phyloP scores from a whole-genome alignment of 2,113 vertebrate genomes.

The Platanista minor region DNA sequence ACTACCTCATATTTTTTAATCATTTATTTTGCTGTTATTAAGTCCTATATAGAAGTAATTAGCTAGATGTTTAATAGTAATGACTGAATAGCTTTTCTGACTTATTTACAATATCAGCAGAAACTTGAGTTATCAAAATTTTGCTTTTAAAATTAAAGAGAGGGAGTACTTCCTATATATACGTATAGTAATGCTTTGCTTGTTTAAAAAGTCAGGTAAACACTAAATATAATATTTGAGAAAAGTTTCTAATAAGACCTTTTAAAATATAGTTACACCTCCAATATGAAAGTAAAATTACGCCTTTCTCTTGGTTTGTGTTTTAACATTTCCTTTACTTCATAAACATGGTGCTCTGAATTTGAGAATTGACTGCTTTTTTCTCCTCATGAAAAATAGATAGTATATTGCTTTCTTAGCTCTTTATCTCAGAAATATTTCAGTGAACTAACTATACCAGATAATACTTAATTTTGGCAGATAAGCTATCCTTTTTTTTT shows the following conservation, averaged over 20 bases:
- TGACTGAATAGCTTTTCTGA: not conserved
- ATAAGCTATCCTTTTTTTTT: not conserved
- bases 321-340: not conserved
- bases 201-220: conserved; percentile 28
- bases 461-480: not conserved
- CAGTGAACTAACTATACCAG: not conserved
- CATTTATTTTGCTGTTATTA: not conserved
- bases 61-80: not conserved
- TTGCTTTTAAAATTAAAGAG: conserved; percentile 38
- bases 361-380: not conserved
- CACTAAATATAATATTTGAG: conserved; percentile 13
- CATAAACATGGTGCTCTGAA: conserved; percentile 28
- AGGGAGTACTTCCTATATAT: not conserved
- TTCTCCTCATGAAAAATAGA: not conserved
- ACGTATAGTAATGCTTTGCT: not conserved
- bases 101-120: not conserved
- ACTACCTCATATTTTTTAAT: conserved; percentile 37
- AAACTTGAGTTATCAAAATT: conserved; percentile 11
- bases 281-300: not conserved
- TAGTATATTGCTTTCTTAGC: not conserved
- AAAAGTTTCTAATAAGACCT: not conserved
- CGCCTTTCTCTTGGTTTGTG: not conserved
- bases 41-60: not conserved
- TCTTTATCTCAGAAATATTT: conserved; percentile 3
- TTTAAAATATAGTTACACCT: not conserved